Base-by-base conservation (phyloP, 1,140 invertebrate genomes). In the Drosophila seguyi region DNA sequence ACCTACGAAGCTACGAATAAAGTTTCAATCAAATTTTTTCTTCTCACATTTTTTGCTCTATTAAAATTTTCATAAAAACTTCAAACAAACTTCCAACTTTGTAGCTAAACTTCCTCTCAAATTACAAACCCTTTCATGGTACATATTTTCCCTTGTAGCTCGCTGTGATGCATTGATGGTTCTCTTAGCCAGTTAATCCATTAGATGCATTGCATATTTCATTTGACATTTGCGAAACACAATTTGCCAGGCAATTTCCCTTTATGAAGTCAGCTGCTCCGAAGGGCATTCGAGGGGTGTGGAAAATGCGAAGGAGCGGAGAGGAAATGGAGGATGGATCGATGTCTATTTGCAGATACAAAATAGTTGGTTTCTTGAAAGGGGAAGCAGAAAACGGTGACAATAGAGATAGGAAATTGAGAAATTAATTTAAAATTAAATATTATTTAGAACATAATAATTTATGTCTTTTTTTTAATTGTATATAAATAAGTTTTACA, bases 151-250 rank as follows among this genome's bases (percentile, higher is more conserved):
- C 44, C 42, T 41, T n/a, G n/a, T 5, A 59, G 36, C 36, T 11
- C 14, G 25, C 39, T 77, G 68, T 90, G 84, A 88, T 88, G 81
- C 84, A 88, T 88, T 71, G 84, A 88, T 68, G 79, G 68, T 56
- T 67, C 71, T 63, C 71, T 71, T 62, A 84, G 68, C 63, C 72
- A 79, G 85, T 68, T 88, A 88, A 88, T 88, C 84, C 84, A 88
- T 88, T 88, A 90, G 81, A 79, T 78, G 77, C 84, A 74, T 75
- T 88, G 84, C 84, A 88, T 88, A 84, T 88, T 90, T 88, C 87
- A 88, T 88, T 88, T 90, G 84, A 88, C 84, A 81, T 88, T 88
- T 88, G 74, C 84, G 76, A 80, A 71, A 88, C 85, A 78, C 68
- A 78, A 88, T 88, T 87, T 88, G 68, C 71, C 68, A 63, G 62